phyloP scores from a whole-genome alignment of 2,113 vertebrate species.

The Pimephales promelas region DNA sequence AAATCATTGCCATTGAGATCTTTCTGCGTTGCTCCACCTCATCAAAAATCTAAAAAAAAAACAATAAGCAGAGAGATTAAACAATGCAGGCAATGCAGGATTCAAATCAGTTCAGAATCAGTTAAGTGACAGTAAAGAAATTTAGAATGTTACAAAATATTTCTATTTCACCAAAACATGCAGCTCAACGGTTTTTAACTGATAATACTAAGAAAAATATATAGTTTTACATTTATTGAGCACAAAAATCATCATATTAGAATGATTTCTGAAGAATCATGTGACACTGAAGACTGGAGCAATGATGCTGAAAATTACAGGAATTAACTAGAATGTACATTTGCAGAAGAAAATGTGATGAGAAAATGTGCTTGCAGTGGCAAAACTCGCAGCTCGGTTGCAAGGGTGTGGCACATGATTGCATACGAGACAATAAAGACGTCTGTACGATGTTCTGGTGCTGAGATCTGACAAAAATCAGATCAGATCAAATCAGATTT shows the following conservation, averaged over 20 bases:
- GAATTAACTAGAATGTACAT: too few relatives aligned
- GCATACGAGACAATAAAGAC: too few relatives aligned
- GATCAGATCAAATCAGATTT: too few relatives aligned
- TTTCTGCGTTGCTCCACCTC: constrained; percentile 95
- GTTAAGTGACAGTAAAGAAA: neutral
- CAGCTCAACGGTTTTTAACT: neutral
- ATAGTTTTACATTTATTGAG: too few relatives aligned
- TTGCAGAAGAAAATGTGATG: too few relatives aligned
- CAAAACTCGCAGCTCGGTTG: too few relatives aligned
- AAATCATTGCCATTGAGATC: constrained; percentile 92
- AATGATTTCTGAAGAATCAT: neutral
- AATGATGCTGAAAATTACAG: neutral
- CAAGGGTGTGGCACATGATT: too few relatives aligned
- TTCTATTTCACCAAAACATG: neutral
- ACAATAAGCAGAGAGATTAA: neutral
- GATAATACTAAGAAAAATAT: neutral
- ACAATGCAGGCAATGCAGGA: neutral
- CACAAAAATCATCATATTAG: neutral
- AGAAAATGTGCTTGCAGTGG: too few relatives aligned
- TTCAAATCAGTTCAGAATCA: too few relatives aligned
- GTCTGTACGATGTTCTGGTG: too few relatives aligned
- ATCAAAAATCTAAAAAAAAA: constrained; percentile 85
- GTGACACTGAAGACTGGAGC: neutral
- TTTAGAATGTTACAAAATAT: neutral
- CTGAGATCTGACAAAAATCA: too few relatives aligned